phyloP scores from a whole-genome alignment of 2,113 vertebrate species.

The Entelurus aequoreus region DNA sequence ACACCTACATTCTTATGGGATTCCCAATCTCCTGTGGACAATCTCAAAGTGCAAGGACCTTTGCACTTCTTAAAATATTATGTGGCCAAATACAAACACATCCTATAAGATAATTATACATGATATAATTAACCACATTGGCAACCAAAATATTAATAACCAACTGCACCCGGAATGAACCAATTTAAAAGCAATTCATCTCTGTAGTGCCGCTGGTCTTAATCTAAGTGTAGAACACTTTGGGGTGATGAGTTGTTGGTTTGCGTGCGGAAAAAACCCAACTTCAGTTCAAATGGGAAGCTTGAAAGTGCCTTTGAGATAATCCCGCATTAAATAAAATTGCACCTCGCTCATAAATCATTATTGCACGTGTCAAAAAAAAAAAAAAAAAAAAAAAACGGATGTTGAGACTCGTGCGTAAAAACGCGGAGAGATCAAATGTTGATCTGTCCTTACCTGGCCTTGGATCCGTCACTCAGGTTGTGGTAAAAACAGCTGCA shows the following conservation, averaged over 20 bases:
- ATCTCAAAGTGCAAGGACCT: too few species aligned
- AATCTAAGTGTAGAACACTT: too few species aligned
- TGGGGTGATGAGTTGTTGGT: not conserved
- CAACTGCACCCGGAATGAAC: too few species aligned
- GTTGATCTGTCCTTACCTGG: conserved; percentile 76
- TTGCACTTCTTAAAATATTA: too few species aligned
- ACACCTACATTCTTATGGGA: too few species aligned
- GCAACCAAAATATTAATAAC: too few species aligned
- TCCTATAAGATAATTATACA: too few species aligned
- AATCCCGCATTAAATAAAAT: conserved; percentile 76
- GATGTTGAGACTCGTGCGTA: not conserved
- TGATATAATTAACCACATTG: too few species aligned
- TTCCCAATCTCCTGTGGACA: too few species aligned
- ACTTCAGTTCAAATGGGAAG: conserved; percentile 46
- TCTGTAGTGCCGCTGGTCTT: too few species aligned
- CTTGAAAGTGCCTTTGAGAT: conserved; percentile 72
- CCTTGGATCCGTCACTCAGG: conserved; percentile 81
- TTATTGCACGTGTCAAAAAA: conserved; percentile 43
- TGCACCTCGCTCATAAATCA: conserved; percentile 51
- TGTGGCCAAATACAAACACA: too few species aligned
- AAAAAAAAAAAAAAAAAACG: conserved; percentile 13
- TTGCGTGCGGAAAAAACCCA: conserved; percentile 2
- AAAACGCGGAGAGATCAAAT: not conserved
- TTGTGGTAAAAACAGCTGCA: conserved; percentile 92
- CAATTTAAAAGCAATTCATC: too few species aligned